A percentile compares a stretch with the other conserved stretches of the same genome.
Evolutionary conservation across 2,797 vertebrate species (phyloP).

Genomic region (Sus cebifrons): DNA sequence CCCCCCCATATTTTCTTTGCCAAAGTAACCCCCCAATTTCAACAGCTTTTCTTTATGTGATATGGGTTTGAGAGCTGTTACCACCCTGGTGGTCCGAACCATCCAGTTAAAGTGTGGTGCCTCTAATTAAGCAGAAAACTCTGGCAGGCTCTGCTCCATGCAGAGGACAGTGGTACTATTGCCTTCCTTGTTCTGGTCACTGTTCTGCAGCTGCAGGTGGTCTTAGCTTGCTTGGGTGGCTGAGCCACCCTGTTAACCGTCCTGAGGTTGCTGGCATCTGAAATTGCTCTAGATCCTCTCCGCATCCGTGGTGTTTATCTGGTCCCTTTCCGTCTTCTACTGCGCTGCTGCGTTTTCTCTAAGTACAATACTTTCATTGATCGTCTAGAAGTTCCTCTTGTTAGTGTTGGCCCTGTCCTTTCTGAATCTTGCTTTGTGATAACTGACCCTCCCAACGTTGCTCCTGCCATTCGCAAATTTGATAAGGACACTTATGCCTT

Average conservation of each 20-base stretch:
- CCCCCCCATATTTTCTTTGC: neutral
- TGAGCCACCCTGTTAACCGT: neutral
- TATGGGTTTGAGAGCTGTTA: neutral
- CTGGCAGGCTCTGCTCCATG: neutral
- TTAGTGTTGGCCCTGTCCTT: slow-evolving; percentile 17
- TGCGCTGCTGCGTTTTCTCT: neutral
- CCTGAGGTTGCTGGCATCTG: neutral
- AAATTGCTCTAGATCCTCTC: neutral
- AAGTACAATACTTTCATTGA: slow-evolving; percentile 39
- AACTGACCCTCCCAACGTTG: neutral
- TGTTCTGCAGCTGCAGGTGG: neutral
- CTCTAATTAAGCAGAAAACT: neutral
- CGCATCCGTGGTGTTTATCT: neutral
- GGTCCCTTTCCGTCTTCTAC: neutral
- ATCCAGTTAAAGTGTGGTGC: neutral
- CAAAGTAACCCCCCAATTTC: neutral
- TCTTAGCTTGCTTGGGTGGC: neutral
- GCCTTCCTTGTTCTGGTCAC: neutral
- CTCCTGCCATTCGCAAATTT: slow-evolving; percentile 17
- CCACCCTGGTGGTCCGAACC: neutral
- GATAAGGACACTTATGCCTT: neutral
- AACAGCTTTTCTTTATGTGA: neutral
- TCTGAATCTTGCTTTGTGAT: slow-evolving; percentile 16
- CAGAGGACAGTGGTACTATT: fast-evolving
- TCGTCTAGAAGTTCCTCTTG: neutral